Base-by-base conservation (phyloP, 2,888 invertebrate species). In the Chymomyza fuscimana region DNA sequence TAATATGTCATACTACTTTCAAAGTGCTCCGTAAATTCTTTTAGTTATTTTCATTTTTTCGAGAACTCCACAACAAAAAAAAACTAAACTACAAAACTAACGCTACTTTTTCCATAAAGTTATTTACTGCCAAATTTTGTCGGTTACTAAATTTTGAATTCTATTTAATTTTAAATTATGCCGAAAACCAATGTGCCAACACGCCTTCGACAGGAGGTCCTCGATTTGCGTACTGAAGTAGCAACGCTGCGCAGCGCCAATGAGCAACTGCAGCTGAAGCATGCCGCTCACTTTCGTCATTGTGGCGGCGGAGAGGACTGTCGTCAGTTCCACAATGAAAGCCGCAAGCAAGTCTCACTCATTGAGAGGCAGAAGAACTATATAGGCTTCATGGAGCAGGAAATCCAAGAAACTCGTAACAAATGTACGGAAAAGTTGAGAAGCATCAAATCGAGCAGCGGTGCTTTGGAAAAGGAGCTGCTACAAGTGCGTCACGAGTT, bases 361-460 rank as follows among this genome's bases (percentile, higher is more conserved):
- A 2, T 72, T 6, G 25, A 63, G 40, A 58, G 29, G n/a, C 52
- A 63, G 50, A 50, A 60, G 19, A 19, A 59, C 5, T 9, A 25
- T 6, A 54, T 5, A 36, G 62, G 65, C 22, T 73, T 72, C 51
- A 61, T 85, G 54, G 85, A 88, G 77, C 72, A 82, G 1, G 77
- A 86, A 22, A 72, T 88, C 12, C 64, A 73, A 12, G 29, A 51
- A 7, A 69, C 74, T 0, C 78, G 80, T 0, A n/a, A 6, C 0
- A 80, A 74, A 63, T 85, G 88, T 63, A 67, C 73, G 4, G 15
- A 67, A 5, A 77, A 81, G 25, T 82, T 85, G 64, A 29, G 25
- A 5, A 70, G 67, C 3, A 78, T 88, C 9, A 84, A 77, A 56
- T 7, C 50, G 3, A 77, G 72, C 19, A 85, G 85, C 16, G 9